phyloP scores from a whole-genome alignment of 2,888 invertebrate species.

The Caenorhabditis drosophilae region DNA sequence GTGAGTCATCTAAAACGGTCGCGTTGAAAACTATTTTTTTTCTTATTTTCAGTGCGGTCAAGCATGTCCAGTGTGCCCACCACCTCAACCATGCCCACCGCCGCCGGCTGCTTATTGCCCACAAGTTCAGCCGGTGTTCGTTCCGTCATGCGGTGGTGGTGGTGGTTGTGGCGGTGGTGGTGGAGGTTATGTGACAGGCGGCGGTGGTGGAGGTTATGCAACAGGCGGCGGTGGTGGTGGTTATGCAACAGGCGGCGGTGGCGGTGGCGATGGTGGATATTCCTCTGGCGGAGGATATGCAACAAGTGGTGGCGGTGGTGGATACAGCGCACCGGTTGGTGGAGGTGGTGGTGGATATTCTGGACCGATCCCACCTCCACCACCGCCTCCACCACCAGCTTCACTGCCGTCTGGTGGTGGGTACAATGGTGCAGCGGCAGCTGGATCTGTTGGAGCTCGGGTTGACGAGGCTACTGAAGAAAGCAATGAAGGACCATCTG shows the following conservation, averaged over 20 bases:
- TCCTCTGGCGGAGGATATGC: constrained; percentile 17
- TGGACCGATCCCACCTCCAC: not conserved
- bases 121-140: constrained; percentile 40
- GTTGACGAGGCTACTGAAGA: constrained; percentile 29
- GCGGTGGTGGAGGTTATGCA: constrained; percentile 17
- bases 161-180: constrained; percentile 22
- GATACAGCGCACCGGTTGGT: constrained; percentile 3
- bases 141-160: constrained; percentile 9
- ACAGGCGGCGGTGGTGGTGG: constrained; percentile 17
- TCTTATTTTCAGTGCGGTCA: constrained; percentile 1
- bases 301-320: constrained; percentile 16
- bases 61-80: constrained; percentile 37
- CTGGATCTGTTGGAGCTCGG: constrained; percentile 32
- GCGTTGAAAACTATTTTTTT: too few species aligned
- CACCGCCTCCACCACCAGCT: not conserved
- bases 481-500: constrained; percentile 17
- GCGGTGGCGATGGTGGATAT: constrained; percentile 22
- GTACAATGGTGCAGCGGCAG: constrained; percentile 19
- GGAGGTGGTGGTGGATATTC: constrained; percentile 6
- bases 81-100: constrained; percentile 47
- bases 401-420: constrained; percentile 2
- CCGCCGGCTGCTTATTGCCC: constrained; percentile 47
- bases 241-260: constrained; percentile 14
- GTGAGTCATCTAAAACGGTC: not conserved
- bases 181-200: constrained; percentile 10